Evolutionary conservation across 2,888 invertebrate genomes (phyloP), one percentile per base, ranked within the genome.

Genomic region (Petrolisthes manimaculis): DNA sequence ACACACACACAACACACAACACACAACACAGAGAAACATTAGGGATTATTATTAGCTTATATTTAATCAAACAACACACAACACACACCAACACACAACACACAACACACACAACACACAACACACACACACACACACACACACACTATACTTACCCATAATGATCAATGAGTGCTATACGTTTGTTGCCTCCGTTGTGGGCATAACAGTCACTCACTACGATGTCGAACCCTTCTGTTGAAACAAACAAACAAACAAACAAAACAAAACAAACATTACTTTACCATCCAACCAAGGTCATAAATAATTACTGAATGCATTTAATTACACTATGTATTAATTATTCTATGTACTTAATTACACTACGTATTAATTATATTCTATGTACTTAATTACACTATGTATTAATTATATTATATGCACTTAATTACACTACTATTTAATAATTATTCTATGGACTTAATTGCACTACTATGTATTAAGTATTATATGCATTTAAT

Each of bases 201-300:
- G 98, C 98, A 93, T 95, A 97, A 93, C 98, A 98, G 93, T 98
- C 97, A 93, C 97, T 98, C 53, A 98, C 97, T 61, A 97, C 97
- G 92, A 98, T 97, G 93, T 98, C 98, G 92, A 98, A 98, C 83
- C 97, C 98, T 93, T 97, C 97, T 97, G 94, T 9, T 54, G 51
- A 55, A 54, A 37, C 9, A 21, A 81, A 8, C 3, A 79, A 6
- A 79, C 0, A 61, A 18, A 61, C 0, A 61, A 18, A 61, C 0
- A 61, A 18, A 61, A 18, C 1, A 61, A 61, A 61, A 61, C 1
- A 61, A 9, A 61, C 61, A 18, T 1, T 18, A 12, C 61, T 61
- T 18, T 61, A 61, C 61, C 61, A 61, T 61, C 12, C 61, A 12
- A 0, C 37, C 37, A 37, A 37, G 0, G 37, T 37, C 37, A 37